Base-by-base conservation (phyloP, 2,113 vertebrate genomes). In the Chascanopsetta lugubris region DNA sequence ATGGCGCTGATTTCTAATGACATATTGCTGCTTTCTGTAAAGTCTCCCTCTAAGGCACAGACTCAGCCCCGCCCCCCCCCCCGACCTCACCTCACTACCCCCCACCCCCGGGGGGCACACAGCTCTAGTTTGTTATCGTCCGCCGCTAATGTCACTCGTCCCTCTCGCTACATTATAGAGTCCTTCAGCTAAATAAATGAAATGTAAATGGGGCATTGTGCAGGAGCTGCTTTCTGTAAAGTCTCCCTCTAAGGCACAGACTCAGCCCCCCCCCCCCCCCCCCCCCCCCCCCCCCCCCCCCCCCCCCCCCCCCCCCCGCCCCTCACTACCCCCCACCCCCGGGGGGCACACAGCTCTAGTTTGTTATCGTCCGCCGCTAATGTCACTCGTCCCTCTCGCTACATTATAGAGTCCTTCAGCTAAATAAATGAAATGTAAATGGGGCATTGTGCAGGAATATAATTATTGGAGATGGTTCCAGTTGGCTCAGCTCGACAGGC, bases 1-100 rank as follows among this genome's bases (percentile, higher is more conserved):
- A 88, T 88, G 87, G 88, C n/a, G 9, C 79, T 77, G 82, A 76
- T 86, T 89, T 88, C 89, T 87, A 83, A 88, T 86, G 87, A 84
- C 83, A 88, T 88, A 87, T 90, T 85, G 76, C 79, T 85, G 76
- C 79, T 86, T 61, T 90, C 76, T 84, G 73, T 77, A 81, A 80
- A 79, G 80, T 84, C 78, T 73, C 72, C 71, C 84, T 79, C 74
- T 79, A 76, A 88, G 86, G 80, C 85, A 60, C 64, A 69, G 80
- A 85, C 75, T 72, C 75, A 79, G 82, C 76, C n/a, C n/a, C 69
- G 55, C 79, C 67, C 80, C 68, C 74, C 46, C 84, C 75, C n/a
- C n/a, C n/a, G n/a, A n/a, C n/a, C n/a, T n/a, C n/a, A n/a, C n/a
- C n/a, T n/a, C n/a, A n/a, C n/a, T n/a, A n/a, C n/a, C n/a, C 79